phyloP scores from a whole-genome alignment of 1,140 invertebrate species.

The Pygmarrhopalites habei region DNA sequence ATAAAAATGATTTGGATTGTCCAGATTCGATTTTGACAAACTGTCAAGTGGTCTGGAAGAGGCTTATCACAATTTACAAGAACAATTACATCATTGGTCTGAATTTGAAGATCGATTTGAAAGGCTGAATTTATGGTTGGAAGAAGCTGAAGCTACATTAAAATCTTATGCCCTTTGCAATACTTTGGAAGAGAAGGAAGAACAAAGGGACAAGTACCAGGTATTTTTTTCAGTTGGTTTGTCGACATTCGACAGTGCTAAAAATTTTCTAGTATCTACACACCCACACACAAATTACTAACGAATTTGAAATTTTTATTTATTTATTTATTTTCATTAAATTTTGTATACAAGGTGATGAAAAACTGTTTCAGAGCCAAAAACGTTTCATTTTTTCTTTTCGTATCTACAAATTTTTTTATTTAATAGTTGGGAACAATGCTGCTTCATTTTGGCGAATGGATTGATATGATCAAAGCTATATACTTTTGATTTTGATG shows the following conservation, averaged over 20 bases:
- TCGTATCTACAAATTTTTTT: not conserved
- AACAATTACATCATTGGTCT: slow-evolving; percentile 79
- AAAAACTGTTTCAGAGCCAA: not conserved
- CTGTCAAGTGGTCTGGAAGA: slow-evolving; percentile 67
- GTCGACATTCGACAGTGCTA: not conserved
- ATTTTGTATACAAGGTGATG: not conserved
- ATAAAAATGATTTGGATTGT: too few species aligned
- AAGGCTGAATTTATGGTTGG: slow-evolving; percentile 70
- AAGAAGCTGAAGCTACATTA: slow-evolving; percentile 73
- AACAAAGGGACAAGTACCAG: slow-evolving; percentile 83
- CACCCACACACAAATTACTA: not conserved
- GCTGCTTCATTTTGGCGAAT: too few species aligned
- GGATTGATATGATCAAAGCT: too few species aligned
- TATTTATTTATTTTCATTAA: not conserved
- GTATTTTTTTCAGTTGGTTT: slow-evolving; percentile 51
- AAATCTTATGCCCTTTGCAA: slow-evolving; percentile 79
- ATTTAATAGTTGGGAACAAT: too few species aligned
- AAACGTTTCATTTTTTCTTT: not conserved
- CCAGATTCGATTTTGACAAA: slow-evolving; percentile 69
- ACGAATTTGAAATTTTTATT: not conserved
- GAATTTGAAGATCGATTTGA: slow-evolving; percentile 83
- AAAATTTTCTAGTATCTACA: not conserved
- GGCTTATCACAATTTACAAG: slow-evolving; percentile 67
- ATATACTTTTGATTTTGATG: too few species aligned
- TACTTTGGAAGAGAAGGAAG: slow-evolving; percentile 80